Percentiles rank a stretch among this genome's conserved stretches.
phyloP scores from a whole-genome alignment of 1,140 invertebrate genomes.

The Lepeophtheirus salmonis region DNA sequence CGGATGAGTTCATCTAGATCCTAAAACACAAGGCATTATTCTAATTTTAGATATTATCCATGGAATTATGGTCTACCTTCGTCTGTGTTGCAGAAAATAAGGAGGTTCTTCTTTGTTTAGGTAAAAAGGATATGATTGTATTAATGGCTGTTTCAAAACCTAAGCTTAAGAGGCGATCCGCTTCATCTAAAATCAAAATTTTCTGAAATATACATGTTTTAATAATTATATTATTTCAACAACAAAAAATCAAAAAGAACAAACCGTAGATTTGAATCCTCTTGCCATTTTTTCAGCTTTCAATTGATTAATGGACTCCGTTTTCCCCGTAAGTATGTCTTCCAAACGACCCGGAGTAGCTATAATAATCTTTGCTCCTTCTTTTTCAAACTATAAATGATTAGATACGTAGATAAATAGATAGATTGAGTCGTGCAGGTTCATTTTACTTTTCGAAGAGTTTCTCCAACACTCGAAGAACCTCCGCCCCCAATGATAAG shows the following conservation, averaged over 20 bases:
- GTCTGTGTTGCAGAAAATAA: constrained; percentile 98
- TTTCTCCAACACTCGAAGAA: constrained; percentile 23
- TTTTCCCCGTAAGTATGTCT: constrained; percentile 52
- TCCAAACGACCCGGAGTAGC: constrained; percentile 80
- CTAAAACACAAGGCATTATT: no score
- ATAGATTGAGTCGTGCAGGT: no score
- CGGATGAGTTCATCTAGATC: constrained; percentile 75
- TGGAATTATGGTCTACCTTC: no score
- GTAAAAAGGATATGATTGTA: constrained; percentile 71
- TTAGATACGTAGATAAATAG: no score
- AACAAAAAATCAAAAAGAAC: constrained; percentile 19
- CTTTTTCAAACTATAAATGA: constrained; percentile 40
- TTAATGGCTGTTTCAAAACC: constrained; percentile 76
- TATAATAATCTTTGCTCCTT: constrained; percentile 66
- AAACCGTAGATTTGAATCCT: constrained; percentile 50
- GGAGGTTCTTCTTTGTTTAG: constrained; percentile 79
- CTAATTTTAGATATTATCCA: no score
- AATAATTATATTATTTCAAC: constrained; percentile 23
- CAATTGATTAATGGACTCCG: constrained; percentile 27
- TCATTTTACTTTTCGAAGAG: background rate
- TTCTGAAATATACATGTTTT: constrained; percentile 38
- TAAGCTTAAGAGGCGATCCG: constrained; percentile 75
- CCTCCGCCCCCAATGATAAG: constrained; percentile 62
- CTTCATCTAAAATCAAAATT: constrained; percentile 86
- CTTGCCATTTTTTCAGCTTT: constrained; percentile 36